Evolutionary conservation across 1,140 invertebrate species (phyloP), one percentile per base, ranked within the genome.

Genomic region (Neuroterus valhalla): DNA sequence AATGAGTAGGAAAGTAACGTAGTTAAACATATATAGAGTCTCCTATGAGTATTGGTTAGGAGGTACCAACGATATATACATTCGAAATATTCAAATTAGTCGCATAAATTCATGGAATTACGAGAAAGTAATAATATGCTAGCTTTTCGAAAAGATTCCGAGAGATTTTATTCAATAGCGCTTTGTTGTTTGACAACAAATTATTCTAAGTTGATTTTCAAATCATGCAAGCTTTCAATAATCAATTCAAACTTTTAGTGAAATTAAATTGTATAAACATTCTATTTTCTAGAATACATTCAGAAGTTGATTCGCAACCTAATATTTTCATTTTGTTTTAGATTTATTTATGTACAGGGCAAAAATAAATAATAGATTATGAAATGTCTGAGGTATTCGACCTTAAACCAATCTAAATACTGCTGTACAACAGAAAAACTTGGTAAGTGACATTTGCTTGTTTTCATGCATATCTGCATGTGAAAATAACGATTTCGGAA

Each of bases 141-240:
- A 38, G 1, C 31, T n/a, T n/a, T n/a, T n/a, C 31, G 10, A 38
- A 38, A 38, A 38, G 3, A 38, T 6, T 38, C 10, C 6, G 8
- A 38, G 6, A 15, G 4, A n/a, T 62, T 31, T 2, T 26, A 15
- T 31, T 38, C 15, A 31, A n/a, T 62, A 31, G 23, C 11, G 26
- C 23, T 62, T 62, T 62, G 55, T 15, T 62, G 55, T 62, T 31
- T n/a, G 21, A 62, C 55, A 62, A 62, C 55, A 62, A 62, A 62
- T 38, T 38, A 38, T 62, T 38, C 15, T 14, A 31, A 38, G 23
- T n/a, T 17, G 1, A 31, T 14, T 62, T 62, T 14, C 23, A 23
- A 23, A 12, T 55, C 21, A 55, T 62, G 52, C 15, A 62, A 62
- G n/a, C 23, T 62, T 62, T 62, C 31, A 62, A 23, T 21, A 50